A percentile compares a stretch with the other conserved stretches of the same genome.
Conservation (phyloP, 2,797 vertebrate genomes). For the Hybognathus amarus region DNA sequence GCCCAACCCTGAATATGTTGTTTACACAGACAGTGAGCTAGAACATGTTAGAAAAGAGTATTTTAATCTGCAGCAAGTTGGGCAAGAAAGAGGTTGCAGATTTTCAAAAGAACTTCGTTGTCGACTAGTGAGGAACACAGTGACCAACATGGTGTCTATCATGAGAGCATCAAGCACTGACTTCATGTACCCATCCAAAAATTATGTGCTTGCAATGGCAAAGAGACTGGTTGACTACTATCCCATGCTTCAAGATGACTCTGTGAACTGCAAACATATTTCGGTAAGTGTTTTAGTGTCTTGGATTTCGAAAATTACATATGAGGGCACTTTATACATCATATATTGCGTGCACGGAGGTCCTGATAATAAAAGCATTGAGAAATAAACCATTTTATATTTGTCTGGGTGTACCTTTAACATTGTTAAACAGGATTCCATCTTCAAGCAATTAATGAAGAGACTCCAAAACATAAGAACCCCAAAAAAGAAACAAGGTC, state of each 20-base stretch:
- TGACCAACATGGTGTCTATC: constrained; percentile 61
- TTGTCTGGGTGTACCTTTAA: no score
- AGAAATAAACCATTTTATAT: no score
- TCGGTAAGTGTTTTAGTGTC: not conserved
- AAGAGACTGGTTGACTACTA: constrained; percentile 62
- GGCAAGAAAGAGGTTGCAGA: constrained; percentile 24
- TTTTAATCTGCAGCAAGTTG: constrained; percentile 56
- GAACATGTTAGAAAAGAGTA: constrained; percentile 47
- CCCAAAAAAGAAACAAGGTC: no score
- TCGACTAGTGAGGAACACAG: constrained; percentile 58
- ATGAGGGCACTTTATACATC: no score
- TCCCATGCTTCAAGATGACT: constrained; percentile 56
- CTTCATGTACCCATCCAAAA: constrained; percentile 59
- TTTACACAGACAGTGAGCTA: constrained; percentile 62
- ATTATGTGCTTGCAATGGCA: constrained; percentile 60
- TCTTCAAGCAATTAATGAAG: no score
- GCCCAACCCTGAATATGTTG: constrained; percentile 57
- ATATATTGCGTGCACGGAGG: no score
- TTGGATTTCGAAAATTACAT: not conserved
- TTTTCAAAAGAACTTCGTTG: constrained; percentile 62
- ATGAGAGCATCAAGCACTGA: constrained; percentile 58
- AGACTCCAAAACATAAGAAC: no score
- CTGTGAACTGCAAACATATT: constrained; percentile 24
- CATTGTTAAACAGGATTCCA: no score
- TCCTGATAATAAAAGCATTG: no score